Conservation (phyloP, 2,113 vertebrate genomes). For the Acinonyx jubatus region DNA sequence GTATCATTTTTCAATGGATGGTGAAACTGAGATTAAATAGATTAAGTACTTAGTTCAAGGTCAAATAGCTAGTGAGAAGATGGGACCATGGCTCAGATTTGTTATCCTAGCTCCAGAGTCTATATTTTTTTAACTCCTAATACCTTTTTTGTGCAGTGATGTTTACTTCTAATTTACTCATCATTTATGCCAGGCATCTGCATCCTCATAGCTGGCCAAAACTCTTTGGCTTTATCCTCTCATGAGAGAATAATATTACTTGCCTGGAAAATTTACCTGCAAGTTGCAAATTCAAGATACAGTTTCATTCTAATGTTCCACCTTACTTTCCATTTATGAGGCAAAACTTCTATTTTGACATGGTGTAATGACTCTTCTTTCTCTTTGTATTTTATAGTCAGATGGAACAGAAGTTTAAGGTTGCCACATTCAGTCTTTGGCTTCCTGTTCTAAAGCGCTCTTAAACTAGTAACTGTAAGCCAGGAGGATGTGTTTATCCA, state of each 20-base stretch:
- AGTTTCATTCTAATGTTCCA: slow-evolving; percentile 30
- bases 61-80: neutral
- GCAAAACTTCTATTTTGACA: slow-evolving; percentile 43
- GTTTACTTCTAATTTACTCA: neutral
- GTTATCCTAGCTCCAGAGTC: neutral
- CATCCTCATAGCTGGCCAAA: neutral
- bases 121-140: neutral
- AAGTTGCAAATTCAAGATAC: slow-evolving; percentile 12
- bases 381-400: slow-evolving; percentile 53
- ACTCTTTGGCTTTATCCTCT: slow-evolving; percentile 16
- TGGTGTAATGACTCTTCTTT: slow-evolving; percentile 19
- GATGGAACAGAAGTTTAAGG: slow-evolving; percentile 34
- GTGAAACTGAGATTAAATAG: slow-evolving; percentile 18
- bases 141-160: neutral
- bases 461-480: neutral
- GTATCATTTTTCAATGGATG: neutral
- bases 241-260: neutral
- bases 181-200: neutral
- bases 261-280: slow-evolving; percentile 33
- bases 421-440: slow-evolving; percentile 38
- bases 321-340: slow-evolving; percentile 16
- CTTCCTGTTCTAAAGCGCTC: slow-evolving; percentile 31
- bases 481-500: slow-evolving; percentile 8
- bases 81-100: neutral
- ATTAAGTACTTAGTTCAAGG: neutral